Percentiles rank a stretch among this genome's conserved stretches.
Conservation (phyloP, 2,113 vertebrate genomes). For the Stigmatopora nigra region DNA sequence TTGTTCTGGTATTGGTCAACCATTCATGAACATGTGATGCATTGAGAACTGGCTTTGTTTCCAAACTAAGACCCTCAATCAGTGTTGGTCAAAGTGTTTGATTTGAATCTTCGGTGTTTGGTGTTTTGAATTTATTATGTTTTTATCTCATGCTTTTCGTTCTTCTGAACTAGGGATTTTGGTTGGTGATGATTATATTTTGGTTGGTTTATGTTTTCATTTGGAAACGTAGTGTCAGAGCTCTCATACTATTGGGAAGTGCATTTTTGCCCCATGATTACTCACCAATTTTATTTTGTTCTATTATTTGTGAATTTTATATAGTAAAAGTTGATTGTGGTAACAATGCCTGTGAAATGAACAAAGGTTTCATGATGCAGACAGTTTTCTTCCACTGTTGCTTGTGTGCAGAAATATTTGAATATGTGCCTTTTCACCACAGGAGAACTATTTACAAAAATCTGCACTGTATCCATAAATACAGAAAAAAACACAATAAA, state of each 20-base stretch:
- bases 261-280: neutral
- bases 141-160: neutral
- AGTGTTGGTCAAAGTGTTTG: neutral
- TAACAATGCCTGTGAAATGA: neutral
- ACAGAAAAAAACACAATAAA: constrained; percentile 44
- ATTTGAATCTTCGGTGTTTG: neutral
- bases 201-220: neutral
- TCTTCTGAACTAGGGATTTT: neutral
- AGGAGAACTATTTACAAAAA: constrained; percentile 83
- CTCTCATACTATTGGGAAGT: neutral
- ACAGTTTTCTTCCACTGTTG: neutral
- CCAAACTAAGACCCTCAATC: too few relatives aligned
- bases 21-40: neutral
- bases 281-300: neutral
- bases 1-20: neutral
- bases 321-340: neutral
- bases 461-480: constrained; percentile 72
- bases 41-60: too few relatives aligned
- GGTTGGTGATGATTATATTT: neutral
- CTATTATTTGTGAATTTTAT: neutral
- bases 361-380: neutral
- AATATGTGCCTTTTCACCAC: constrained; percentile 82
- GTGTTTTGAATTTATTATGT: neutral
- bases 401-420: constrained; percentile 50
- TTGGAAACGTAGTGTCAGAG: neutral